phyloP scores from a whole-genome alignment of 2,113 vertebrate species.

The Noctilio leporinus region DNA sequence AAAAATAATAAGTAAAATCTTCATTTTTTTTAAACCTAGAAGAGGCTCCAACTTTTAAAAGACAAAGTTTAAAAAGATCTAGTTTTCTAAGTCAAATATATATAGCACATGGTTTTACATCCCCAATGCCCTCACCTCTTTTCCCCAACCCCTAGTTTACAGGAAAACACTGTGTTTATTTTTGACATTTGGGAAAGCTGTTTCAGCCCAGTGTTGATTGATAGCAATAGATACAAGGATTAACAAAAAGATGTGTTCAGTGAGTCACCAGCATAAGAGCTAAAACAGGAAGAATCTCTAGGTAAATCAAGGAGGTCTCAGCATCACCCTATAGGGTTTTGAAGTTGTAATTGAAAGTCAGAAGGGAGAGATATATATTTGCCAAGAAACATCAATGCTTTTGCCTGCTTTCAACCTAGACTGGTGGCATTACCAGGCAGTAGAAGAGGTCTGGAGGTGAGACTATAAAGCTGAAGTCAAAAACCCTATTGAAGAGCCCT shows the following conservation, averaged over 20 bases:
- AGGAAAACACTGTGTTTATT: constrained; percentile 43
- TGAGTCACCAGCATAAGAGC: constrained; percentile 1
- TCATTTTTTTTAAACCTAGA: neutral
- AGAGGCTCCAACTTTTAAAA: constrained; percentile 2
- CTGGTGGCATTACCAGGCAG: constrained; percentile 3
- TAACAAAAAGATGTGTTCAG: constrained; percentile 28
- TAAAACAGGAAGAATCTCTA: constrained; percentile 12
- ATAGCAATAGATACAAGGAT: constrained; percentile 6
- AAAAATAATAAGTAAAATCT: too few relatives aligned
- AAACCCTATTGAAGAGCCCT: neutral
- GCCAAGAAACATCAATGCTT: constrained; percentile 26
- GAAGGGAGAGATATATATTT: neutral
- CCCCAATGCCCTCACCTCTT: neutral
- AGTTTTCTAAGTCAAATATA: neutral
- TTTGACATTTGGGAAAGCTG: neutral
- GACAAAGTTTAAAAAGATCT: neutral
- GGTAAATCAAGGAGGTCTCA: neutral
- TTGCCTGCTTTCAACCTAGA: constrained; percentile 31
- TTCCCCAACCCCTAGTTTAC: neutral
- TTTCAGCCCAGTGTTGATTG: constrained; percentile 10
- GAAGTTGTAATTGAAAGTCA: constrained; percentile 32
- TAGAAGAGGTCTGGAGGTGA: neutral
- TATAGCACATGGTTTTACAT: neutral
- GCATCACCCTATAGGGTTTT: neutral
- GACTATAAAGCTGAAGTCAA: neutral